These are phyloP conservation scores for Cotesia chilonis DNA, from an alignment of 1,140 invertebrate genomes.

Conservation along the genomic window DNA sequence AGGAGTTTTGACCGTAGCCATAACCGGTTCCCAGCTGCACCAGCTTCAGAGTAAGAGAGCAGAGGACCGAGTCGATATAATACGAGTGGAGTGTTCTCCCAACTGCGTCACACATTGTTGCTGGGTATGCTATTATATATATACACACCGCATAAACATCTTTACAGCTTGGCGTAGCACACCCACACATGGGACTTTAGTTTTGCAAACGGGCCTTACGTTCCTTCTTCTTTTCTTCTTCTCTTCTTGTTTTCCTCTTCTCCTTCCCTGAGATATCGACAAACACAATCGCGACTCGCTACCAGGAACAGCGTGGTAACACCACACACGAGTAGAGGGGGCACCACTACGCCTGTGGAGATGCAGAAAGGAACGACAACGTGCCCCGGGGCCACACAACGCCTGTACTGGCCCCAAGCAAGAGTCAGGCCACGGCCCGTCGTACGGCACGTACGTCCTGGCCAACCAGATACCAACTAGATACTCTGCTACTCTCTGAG, in stretches of 20 bases:
- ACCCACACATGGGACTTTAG: not conserved
- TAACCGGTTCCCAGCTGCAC: slow-evolving; percentile 63
- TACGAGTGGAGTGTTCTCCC: no score
- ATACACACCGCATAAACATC: slow-evolving; percentile 29
- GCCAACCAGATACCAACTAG: no score
- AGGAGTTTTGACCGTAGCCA: slow-evolving; percentile 54
- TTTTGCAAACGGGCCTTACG: slow-evolving; percentile 3
- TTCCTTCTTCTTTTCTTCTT: not conserved
- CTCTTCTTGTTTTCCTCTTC: not conserved
- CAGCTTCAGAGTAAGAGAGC: slow-evolving; percentile 34
- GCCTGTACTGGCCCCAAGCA: slow-evolving; percentile 1
- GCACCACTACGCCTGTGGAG: not conserved
- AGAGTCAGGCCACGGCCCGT: slow-evolving; percentile 8
- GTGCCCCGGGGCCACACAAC: slow-evolving; percentile 37
- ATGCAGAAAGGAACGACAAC: slow-evolving; percentile 34
- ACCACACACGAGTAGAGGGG: slow-evolving; percentile 3
- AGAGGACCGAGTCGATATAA: no score
- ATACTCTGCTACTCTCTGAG: not conserved
- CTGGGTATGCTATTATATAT: slow-evolving; percentile 16
- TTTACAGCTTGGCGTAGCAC: not conserved
- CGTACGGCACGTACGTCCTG: slow-evolving; percentile 10
- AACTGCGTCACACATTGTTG: slow-evolving; percentile 2
- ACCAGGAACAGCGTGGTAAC: slow-evolving; percentile 15
- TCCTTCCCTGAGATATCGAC: slow-evolving; percentile 24
- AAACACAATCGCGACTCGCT: slow-evolving; percentile 33